Conservation (phyloP, 2,888 invertebrate species). For the Halictus ligatus region DNA sequence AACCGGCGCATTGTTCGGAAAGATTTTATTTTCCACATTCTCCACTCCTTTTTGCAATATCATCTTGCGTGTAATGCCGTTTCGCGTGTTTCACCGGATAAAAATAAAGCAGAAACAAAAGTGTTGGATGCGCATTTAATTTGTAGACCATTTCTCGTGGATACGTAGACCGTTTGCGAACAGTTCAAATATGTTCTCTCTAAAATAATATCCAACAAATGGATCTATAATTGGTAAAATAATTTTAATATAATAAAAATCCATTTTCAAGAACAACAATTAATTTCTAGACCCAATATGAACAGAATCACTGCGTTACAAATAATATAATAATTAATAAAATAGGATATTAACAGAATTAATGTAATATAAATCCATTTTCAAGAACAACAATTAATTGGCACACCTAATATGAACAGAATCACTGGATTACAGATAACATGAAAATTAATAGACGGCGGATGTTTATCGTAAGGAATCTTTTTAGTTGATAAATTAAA, state of each 20-base stretch:
- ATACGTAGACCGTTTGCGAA: no score
- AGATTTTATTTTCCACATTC: constrained; percentile 2
- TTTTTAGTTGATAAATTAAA: no score
- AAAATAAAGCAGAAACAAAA: background rate
- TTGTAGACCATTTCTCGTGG: background rate
- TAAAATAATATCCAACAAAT: background rate
- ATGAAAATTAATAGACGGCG: no score
- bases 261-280: background rate
- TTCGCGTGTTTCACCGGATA: background rate
- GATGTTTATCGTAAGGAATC: no score
- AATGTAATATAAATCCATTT: no score
- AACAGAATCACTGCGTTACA: no score
- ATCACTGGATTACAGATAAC: no score
- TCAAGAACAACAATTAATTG: background rate
- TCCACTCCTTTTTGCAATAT: background rate
- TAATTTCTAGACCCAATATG: background rate
- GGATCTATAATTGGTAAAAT: no score
- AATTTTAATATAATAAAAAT: no score
- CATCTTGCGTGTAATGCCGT: background rate
- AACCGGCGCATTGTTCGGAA: background rate
- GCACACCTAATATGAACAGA: background rate
- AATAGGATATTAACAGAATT: no score
- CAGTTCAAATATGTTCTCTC: background rate
- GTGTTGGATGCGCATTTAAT: background rate
- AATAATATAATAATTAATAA: no score